These are phyloP conservation scores for Oncorhynchus mykiss DNA, from an alignment of 2,113 vertebrate species.

Conservation along the genomic window DNA sequence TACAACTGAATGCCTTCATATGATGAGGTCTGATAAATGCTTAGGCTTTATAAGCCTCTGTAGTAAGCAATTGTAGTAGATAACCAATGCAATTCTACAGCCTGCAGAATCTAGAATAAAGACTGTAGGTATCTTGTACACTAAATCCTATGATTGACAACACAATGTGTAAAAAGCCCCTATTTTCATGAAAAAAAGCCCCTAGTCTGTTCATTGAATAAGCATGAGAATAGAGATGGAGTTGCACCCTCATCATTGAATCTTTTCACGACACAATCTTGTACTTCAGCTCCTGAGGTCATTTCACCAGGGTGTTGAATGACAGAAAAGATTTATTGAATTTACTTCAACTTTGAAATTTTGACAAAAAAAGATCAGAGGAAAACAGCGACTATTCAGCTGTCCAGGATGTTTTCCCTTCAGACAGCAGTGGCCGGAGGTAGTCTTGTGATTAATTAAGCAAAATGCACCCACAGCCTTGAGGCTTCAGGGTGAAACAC, in stretches of 20 bases:
- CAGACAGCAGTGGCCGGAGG: slow-evolving; percentile 22
- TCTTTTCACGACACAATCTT: not conserved
- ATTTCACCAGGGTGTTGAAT: not conserved
- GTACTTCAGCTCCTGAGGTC: not conserved
- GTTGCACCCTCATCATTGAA: not conserved
- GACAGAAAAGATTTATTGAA: slow-evolving; percentile 3
- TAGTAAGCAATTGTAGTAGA: too few species aligned
- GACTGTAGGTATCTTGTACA: not conserved
- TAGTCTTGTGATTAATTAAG: slow-evolving; percentile 17
- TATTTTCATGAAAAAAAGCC: not conserved
- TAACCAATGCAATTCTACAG: not conserved
- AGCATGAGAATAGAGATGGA: not conserved
- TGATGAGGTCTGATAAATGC: not conserved
- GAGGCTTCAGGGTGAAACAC: slow-evolving; percentile 46
- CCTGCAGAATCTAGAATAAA: not conserved
- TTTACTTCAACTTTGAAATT: slow-evolving; percentile 22
- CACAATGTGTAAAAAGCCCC: not conserved
- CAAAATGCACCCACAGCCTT: slow-evolving; percentile 26
- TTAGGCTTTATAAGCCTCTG: not conserved
- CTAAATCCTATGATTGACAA: not conserved
- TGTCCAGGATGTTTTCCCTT: not conserved
- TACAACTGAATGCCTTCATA: too few species aligned
- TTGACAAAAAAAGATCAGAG: slow-evolving; percentile 30
- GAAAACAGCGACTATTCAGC: slow-evolving; percentile 43
- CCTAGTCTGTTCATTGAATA: not conserved